Conservation (phyloP, 2,888 invertebrate genomes). For the Leptopilina syphax region DNA sequence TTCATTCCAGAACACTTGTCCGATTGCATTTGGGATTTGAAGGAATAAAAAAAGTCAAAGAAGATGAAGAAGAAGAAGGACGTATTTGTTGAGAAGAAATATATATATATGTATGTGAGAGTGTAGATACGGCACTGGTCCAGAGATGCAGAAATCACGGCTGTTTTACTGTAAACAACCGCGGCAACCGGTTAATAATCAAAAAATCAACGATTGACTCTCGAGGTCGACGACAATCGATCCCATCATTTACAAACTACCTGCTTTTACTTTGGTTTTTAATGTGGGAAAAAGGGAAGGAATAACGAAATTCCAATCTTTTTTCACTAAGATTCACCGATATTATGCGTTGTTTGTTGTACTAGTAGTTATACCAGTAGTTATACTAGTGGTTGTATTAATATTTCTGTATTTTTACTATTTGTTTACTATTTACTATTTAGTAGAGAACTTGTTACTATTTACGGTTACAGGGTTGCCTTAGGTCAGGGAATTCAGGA, state of each 20-base stretch:
- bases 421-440: no score
- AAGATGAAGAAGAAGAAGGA: neutral
- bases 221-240: slow-evolving; percentile 12
- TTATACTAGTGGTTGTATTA: no score
- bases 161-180: slow-evolving; percentile 36
- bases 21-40: neutral
- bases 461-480: no score
- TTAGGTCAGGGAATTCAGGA: no score
- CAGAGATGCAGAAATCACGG: neutral
- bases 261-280: neutral
- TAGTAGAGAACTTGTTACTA: no score
- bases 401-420: no score
- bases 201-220: neutral
- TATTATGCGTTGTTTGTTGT: no score
- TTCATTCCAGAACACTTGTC: neutral
- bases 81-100: neutral
- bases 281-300: neutral
- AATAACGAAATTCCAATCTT: no score
- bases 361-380: no score
- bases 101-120: neutral
- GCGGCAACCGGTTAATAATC: slow-evolving; percentile 26
- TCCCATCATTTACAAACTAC: neutral
- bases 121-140: slow-evolving; percentile 26
- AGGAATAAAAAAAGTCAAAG: neutral
- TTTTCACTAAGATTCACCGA: no score